Conservation (phyloP, 2,888 invertebrate genomes). For the Phorcus lineatus region DNA sequence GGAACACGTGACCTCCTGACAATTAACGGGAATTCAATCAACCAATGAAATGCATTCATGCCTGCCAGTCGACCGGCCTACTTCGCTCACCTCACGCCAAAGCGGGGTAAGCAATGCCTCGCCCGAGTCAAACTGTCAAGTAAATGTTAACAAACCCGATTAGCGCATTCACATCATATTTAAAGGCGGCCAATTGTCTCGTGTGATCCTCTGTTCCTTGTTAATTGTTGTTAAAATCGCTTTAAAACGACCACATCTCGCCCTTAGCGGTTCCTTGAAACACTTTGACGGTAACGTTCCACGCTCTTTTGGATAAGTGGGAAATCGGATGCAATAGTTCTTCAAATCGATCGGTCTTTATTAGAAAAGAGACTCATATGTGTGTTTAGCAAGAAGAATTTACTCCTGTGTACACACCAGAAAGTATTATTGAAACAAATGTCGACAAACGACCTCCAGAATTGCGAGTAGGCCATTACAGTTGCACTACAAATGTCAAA, state of each 20-base stretch:
- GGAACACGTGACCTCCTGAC: background rate
- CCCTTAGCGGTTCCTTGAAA: too few species aligned
- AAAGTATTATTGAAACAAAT: too few species aligned
- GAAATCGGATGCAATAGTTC: too few species aligned
- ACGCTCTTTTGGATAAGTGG: too few species aligned
- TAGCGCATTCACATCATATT: constrained; percentile 14
- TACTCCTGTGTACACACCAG: too few species aligned
- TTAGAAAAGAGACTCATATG: too few species aligned
- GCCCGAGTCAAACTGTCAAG: background rate
- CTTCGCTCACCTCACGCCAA: background rate
- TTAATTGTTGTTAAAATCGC: background rate
- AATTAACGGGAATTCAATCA: background rate
- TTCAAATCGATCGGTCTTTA: too few species aligned
- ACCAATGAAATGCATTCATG: background rate
- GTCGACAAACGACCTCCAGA: too few species aligned
- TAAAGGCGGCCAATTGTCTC: constrained; percentile 16
- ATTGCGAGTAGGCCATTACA: too few species aligned
- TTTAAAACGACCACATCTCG: background rate
- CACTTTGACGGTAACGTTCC: too few species aligned
- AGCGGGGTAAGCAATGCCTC: background rate
- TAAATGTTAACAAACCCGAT: constrained; percentile 1
- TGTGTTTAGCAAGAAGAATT: too few species aligned
- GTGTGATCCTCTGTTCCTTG: background rate
- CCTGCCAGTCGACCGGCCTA: background rate
- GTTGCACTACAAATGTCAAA: too few species aligned